Base-by-base conservation (phyloP, 2,888 invertebrate species). In the Hanleya hanleyi region DNA sequence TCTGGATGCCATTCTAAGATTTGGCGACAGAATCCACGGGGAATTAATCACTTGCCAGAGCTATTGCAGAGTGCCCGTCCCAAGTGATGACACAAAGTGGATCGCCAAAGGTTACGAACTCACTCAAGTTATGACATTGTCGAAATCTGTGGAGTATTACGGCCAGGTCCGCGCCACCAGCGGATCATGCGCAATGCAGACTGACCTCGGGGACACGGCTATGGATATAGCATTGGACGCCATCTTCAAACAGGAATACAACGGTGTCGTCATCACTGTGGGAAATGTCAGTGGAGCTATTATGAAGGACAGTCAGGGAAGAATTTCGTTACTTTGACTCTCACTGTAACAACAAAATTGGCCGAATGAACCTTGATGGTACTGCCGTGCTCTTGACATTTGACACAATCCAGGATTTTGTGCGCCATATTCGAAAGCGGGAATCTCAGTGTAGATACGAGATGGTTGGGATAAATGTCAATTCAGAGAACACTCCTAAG, bases 241-340 rank as follows among this genome's bases (percentile, higher is more conserved):
- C n/a, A 18, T 64, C 35, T 18, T 37, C 15, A 1, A n/a, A 5
- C n/a, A 64, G 26, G 37, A 64, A 15, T 64, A 18, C 36, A 29
- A 35, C 38, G 64, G 64, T 37, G 37, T n/a, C 5, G 33, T 37
- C 4, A 64, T 64, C 2, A 64, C 64, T n/a, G 38, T 64, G 1
- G 64, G 64, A 36, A 29, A 64, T 37, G 64, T 37, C 18, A 37
- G 37, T 5, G 64, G 64, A 4, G 15, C 36, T 35, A 37, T 64
- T 2, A n/a, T 64, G 3, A 35, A 37, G n/a, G 64, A 64, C 26
- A 37, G n/a, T 37, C 15, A 32, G 18, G 64, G 64, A 2, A 35
- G 36, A n/a, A 37, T 18, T 64, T 4, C 29, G 35, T 22, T 64
- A 64, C 64, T 64, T 64, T 64, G 64, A 64, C 35, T 64, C 64